A percentile compares a stretch with the other conserved stretches of the same genome.
These are phyloP conservation scores for Drosophila arizonae DNA, from an alignment of 1,140 invertebrate species.

Conservation along the genomic window DNA sequence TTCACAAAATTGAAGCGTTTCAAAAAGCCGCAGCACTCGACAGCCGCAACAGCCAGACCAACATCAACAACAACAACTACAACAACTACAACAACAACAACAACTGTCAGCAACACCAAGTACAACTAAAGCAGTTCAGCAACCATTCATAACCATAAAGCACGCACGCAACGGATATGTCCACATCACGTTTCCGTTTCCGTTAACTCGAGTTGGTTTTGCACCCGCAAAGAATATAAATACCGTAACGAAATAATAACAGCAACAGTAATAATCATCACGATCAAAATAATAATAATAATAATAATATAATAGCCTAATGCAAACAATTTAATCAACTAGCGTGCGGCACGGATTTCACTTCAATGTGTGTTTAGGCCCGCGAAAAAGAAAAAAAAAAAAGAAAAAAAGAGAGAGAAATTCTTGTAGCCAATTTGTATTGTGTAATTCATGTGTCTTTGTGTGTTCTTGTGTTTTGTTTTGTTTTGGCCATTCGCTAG, in stretches of 20 bases:
- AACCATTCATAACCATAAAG: constrained; percentile 45
- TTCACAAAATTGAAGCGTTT: constrained; percentile 32
- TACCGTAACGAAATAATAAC: background rate
- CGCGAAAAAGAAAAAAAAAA: background rate
- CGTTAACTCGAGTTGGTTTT: constrained; percentile 33
- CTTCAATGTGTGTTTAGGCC: constrained; percentile 25
- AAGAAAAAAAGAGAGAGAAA: background rate
- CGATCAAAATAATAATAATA: background rate
- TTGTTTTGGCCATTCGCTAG: background rate
- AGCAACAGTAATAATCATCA: background rate
- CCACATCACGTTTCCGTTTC: constrained; percentile 41
- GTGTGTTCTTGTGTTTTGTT: constrained; percentile 39
- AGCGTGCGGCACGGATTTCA: constrained; percentile 34
- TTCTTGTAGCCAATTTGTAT: constrained; percentile 38
- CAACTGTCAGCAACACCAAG: constrained; percentile 22
- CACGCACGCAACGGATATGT: constrained; percentile 55
- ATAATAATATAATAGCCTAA: constrained; percentile 4
- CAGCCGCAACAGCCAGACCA: constrained; percentile 25
- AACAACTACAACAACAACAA: constrained; percentile 7
- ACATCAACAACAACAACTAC: constrained; percentile 17
- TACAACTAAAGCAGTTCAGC: constrained; percentile 33
- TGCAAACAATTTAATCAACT: constrained; percentile 4
- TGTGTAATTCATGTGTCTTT: constrained; percentile 48
- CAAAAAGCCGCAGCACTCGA: constrained; percentile 46
- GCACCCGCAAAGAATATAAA: constrained; percentile 21